Conservation (phyloP, 2,888 invertebrate genomes). For the Eupeodes latifasciatus region DNA sequence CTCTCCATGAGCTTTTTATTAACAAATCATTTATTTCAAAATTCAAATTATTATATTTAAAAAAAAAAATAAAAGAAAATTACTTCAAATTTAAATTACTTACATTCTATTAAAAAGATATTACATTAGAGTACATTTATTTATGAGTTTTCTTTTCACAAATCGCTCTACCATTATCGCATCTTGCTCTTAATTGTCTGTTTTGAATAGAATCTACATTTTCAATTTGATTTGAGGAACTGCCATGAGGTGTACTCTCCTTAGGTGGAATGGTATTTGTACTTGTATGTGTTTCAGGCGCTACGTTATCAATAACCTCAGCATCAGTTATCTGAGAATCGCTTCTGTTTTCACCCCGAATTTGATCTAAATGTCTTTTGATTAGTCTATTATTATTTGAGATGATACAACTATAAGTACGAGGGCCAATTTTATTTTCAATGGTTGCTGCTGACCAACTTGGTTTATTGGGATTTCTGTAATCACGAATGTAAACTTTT, state of each 20-base stretch:
- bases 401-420: constrained; percentile 29
- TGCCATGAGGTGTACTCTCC: not conserved
- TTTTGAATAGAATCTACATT: too few species aligned
- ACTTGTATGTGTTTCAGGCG: not conserved
- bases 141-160: not conserved
- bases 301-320: not conserved
- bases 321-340: not conserved
- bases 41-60: not conserved
- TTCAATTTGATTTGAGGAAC: too few species aligned
- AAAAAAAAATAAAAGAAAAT: too few species aligned
- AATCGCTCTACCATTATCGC: constrained; percentile 1
- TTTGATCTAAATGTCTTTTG: constrained; percentile 25
- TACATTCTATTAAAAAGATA: too few species aligned
- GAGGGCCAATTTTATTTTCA: constrained; percentile 13
- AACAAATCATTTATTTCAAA: not conserved
- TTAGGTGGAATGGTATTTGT: not conserved
- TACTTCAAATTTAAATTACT: too few species aligned
- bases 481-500: constrained; percentile 23
- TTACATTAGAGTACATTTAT: too few species aligned
- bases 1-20: constrained; percentile 18
- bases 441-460: constrained; percentile 27
- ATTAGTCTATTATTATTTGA: constrained; percentile 24
- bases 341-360: constrained; percentile 5
- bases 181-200: constrained; percentile 4
- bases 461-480: constrained; percentile 21